Evolutionary conservation across 2,888 invertebrate genomes (phyloP), one percentile per base, ranked within the genome.

Genomic region (Apoda limacodes): DNA sequence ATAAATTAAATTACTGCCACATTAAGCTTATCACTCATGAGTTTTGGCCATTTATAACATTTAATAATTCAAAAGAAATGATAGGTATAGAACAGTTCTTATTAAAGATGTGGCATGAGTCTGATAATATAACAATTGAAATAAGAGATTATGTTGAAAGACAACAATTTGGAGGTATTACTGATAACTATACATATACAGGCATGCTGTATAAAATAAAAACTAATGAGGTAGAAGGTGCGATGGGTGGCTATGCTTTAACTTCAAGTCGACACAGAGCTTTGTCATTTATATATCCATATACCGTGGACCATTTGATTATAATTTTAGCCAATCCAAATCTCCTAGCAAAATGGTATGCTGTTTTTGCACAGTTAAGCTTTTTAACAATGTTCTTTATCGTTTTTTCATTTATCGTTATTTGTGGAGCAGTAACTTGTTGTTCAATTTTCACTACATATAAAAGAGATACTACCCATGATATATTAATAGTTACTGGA

Each of bases 401-500:
- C 5, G 17, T 31, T 10, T 1, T 45, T 36, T 9, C 45, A 3
- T 48, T 58, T 13, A 13, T 52, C 13, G 28, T 47, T 17, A 46
- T 49, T 32, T 45, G 49, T 30, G 13, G 45, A 15, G 25, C 39
- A 3, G 40, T 45, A 3, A 35, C 37, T 19, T 7, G 25, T 1
- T 30, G 55, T 5, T 35, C 38, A 10, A 30, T 57, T 31, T 61
- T 61, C 40, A 33, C 43, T 6, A 26, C 29, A 1, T 10, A 13
- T 3, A 14, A 30, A 1, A 42, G 30, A 13, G 52, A 55, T 35
- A 9, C 39, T 10, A 14, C 35, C 1, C 43, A 50, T 5, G 43
- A 50, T 9, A 19, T 52, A 11, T 30, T 61, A 15, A 30, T 49
- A 4, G 44, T 59, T 5, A 48, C 49, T 19, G 62, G 63, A 22